These are phyloP conservation scores for Varecia variegata DNA, from an alignment of 2,797 vertebrate genomes.

Conservation along the genomic window DNA sequence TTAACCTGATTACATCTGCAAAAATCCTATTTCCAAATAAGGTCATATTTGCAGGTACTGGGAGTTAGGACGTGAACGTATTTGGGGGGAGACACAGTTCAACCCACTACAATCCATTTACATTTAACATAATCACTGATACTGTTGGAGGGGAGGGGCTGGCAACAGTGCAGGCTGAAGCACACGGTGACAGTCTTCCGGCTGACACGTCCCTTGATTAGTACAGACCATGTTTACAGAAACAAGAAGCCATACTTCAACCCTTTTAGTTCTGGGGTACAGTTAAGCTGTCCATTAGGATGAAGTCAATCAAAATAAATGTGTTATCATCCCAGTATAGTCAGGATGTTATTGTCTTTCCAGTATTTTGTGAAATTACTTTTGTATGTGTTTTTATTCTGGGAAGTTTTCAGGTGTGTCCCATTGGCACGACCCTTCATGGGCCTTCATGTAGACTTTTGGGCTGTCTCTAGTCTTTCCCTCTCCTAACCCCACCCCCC, in stretches of 20 bases:
- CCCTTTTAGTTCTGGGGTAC: background rate
- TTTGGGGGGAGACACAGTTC: background rate
- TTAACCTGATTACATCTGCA: background rate
- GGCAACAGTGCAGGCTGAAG: background rate
- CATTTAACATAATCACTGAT: background rate
- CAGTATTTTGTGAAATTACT: background rate
- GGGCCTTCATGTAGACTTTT: background rate
- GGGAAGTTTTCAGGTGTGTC: background rate
- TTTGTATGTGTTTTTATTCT: background rate
- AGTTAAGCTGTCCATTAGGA: background rate
- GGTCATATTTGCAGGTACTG: background rate
- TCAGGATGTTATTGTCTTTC: background rate
- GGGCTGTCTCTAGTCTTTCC: background rate
- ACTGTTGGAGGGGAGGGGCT: too few species aligned
- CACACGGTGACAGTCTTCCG: fast-evolving
- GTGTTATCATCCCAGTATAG: background rate
- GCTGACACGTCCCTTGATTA: background rate
- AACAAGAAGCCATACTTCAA: background rate
- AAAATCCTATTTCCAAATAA: background rate
- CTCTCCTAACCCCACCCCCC: background rate
- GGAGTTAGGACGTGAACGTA: background rate
- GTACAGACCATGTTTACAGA: background rate
- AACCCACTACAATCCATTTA: background rate
- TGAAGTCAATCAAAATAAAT: background rate
- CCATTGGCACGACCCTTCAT: background rate